Evolutionary conservation across 2,113 vertebrate genomes (phyloP).

Genomic region (Pseudopodoces humilis): DNA sequence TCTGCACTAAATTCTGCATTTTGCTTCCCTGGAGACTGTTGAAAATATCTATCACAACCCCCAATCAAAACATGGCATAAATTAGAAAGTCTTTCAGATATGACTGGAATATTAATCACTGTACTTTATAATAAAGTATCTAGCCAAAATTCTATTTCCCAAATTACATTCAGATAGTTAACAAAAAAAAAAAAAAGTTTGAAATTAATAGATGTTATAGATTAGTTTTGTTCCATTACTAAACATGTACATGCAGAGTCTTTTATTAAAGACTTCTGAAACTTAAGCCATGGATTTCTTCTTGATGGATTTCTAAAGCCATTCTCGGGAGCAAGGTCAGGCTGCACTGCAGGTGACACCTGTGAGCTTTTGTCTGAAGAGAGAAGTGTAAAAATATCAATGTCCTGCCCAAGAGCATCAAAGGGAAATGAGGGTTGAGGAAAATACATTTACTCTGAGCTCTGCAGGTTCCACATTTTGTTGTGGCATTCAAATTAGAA

Average conservation of each 20-base stretch:
- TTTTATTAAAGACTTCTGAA: neutral
- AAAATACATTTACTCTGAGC: neutral
- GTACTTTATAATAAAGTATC: neutral
- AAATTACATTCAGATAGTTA: neutral
- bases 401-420: neutral
- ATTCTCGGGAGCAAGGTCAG: neutral
- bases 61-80: conserved; percentile 33
- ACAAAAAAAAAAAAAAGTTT: neutral
- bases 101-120: conserved; percentile 32
- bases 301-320: neutral
- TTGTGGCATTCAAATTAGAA: neutral
- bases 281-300: neutral
- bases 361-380: neutral
- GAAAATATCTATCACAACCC: conserved; percentile 14
- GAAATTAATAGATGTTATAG: neutral
- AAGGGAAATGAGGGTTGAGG: neutral
- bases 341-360: neutral
- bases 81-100: conserved; percentile 19
- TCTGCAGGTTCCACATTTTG: neutral
- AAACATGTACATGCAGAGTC: neutral
- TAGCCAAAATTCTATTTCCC: neutral
- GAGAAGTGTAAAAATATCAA: neutral
- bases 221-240: neutral
- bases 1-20: neutral
- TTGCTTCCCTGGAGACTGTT: neutral